Evolutionary conservation across 2,888 invertebrate genomes (phyloP).

Genomic region (Crioceris asparagi): DNA sequence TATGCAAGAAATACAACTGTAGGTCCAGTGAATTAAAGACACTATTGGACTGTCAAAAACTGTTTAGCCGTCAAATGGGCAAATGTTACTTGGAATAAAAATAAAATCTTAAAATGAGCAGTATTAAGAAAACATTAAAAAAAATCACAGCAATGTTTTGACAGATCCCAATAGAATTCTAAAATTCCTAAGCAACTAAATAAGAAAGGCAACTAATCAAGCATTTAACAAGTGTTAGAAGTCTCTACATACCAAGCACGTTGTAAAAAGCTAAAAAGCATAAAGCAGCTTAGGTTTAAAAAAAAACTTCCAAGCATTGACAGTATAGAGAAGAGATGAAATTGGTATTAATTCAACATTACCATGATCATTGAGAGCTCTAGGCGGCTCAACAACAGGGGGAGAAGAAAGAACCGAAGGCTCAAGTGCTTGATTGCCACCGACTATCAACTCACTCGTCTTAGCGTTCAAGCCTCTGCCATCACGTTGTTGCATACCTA

Average conservation of each 20-base stretch:
- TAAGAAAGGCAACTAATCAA: too few relatives aligned
- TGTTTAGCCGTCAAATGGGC: too few relatives aligned
- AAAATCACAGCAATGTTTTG: too few relatives aligned
- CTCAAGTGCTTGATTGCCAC: background rate
- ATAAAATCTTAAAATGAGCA: too few relatives aligned
- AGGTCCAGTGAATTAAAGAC: too few relatives aligned
- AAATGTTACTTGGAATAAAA: too few relatives aligned
- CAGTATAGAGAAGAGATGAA: constrained; percentile 13
- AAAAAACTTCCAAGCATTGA: constrained; percentile 5
- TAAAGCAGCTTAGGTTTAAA: constrained; percentile 5
- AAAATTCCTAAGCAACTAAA: too few relatives aligned
- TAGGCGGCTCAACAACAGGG: constrained; percentile 38
- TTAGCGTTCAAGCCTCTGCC: constrained; percentile 32
- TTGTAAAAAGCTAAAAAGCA: constrained; percentile 3
- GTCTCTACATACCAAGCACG: background rate
- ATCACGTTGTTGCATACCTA: constrained; percentile 38
- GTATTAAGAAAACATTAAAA: too few relatives aligned
- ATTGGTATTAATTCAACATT: constrained; percentile 27
- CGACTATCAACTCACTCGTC: constrained; percentile 54
- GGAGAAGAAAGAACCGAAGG: constrained; percentile 35
- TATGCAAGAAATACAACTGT: too few relatives aligned
- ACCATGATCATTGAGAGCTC: constrained; percentile 36
- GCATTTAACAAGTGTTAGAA: too few relatives aligned
- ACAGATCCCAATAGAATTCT: too few relatives aligned
- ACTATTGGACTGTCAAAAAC: too few relatives aligned